Conservation (phyloP, 2,113 vertebrate genomes). For the Hiodon tergisus region DNA sequence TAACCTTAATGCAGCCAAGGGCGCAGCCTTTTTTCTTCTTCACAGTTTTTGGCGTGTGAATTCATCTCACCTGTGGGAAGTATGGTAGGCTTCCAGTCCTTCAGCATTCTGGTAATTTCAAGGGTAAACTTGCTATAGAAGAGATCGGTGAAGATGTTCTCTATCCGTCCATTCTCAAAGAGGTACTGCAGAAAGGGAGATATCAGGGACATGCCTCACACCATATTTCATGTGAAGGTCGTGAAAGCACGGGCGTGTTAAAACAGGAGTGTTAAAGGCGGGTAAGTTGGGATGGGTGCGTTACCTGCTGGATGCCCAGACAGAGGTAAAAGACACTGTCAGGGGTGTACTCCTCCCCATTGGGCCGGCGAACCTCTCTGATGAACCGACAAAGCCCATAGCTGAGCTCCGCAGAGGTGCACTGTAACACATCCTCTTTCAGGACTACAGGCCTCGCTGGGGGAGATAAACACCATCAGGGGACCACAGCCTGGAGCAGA, state of each 20-base stretch:
- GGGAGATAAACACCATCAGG: no score
- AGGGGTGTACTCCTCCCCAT: slow-evolving; percentile 78
- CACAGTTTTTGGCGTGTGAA: no score
- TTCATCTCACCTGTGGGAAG: slow-evolving; percentile 77
- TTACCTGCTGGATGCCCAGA: slow-evolving; percentile 95
- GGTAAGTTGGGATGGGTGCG: neutral
- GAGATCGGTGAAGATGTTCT: slow-evolving; percentile 96
- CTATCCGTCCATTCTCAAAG: slow-evolving; percentile 94
- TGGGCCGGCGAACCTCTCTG: slow-evolving; percentile 82
- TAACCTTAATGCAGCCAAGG: no score
- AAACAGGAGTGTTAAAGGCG: no score
- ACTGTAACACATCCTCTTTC: slow-evolving; percentile 86
- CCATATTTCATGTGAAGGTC: no score
- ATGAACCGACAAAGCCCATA: slow-evolving; percentile 92
- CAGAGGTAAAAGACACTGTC: slow-evolving; percentile 98
- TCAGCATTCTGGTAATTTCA: slow-evolving; percentile 82
- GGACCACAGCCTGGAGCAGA: no score
- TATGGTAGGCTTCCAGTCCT: slow-evolving; percentile 81
- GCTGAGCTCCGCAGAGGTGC: slow-evolving; percentile 87
- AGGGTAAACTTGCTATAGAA: slow-evolving; percentile 89
- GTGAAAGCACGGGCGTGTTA: no score
- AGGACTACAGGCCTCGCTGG: slow-evolving; percentile 77
- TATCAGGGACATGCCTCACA: no score
- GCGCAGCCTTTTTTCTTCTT: no score
- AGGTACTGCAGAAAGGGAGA: slow-evolving; percentile 70